These are phyloP conservation scores for Artemia sp. DNA, from an alignment of 2,888 invertebrate species.

Conservation along the genomic window DNA sequence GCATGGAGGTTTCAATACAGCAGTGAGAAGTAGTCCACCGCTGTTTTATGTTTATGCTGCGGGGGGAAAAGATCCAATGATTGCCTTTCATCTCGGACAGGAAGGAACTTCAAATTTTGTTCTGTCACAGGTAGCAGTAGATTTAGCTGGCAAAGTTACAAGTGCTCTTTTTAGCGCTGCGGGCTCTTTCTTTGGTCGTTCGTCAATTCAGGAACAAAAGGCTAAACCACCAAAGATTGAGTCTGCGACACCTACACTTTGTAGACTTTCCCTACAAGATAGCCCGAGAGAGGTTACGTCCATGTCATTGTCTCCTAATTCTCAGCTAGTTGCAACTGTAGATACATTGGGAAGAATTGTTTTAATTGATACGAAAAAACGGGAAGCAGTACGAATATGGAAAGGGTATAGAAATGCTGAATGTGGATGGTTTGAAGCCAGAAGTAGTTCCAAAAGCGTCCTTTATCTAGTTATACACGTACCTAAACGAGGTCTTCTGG, in stretches of 20 bases:
- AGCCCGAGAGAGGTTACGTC: slow-evolving; percentile 51
- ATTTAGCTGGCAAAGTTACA: slow-evolving; percentile 71
- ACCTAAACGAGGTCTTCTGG: slow-evolving; percentile 74
- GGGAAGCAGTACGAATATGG: slow-evolving; percentile 66
- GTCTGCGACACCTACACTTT: slow-evolving; percentile 52
- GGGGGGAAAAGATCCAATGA: slow-evolving; percentile 61
- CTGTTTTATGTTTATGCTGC: slow-evolving; percentile 43
- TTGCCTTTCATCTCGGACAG: slow-evolving; percentile 73
- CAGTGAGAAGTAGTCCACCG: slow-evolving; percentile 27
- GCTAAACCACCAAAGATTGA: slow-evolving; percentile 35
- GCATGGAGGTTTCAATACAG: slow-evolving; percentile 51
- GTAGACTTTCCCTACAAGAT: slow-evolving; percentile 62
- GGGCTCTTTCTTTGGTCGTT: slow-evolving; percentile 29
- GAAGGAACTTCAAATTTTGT: slow-evolving; percentile 69
- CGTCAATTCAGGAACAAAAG: slow-evolving; percentile 27
- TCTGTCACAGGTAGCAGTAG: slow-evolving; percentile 77
- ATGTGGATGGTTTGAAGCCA: slow-evolving; percentile 75
- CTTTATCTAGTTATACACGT: slow-evolving; percentile 82
- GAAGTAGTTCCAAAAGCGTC: slow-evolving; percentile 46
- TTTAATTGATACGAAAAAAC: slow-evolving; percentile 60
- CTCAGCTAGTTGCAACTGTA: slow-evolving; percentile 56
- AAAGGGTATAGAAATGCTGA: slow-evolving; percentile 90
- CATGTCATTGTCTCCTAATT: slow-evolving; percentile 62
- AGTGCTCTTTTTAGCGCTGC: slow-evolving; percentile 35
- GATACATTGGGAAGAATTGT: slow-evolving; percentile 76